These are phyloP conservation scores for Polydrusus tereticollis DNA, from an alignment of 2,888 invertebrate genomes.

Conservation along the genomic window DNA sequence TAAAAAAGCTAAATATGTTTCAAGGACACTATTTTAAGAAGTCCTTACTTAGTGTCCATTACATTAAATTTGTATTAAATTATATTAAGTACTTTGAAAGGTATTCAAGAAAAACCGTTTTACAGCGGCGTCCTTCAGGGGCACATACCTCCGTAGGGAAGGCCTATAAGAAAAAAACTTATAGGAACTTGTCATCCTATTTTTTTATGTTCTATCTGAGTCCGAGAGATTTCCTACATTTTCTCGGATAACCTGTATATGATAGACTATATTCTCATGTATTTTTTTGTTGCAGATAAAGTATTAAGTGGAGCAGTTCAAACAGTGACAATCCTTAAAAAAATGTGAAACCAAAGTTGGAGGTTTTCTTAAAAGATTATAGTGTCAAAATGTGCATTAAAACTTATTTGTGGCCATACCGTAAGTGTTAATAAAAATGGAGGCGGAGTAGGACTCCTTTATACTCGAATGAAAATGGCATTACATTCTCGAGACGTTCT, in stretches of 20 bases:
- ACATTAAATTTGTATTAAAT: too few relatives aligned
- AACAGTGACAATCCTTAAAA: neutral
- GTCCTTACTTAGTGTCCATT: too few relatives aligned
- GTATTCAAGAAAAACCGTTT: too few relatives aligned
- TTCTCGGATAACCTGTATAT: neutral
- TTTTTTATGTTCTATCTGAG: too few relatives aligned
- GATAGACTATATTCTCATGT: neutral
- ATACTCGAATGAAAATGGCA: conserved; percentile 45
- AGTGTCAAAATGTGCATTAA: conserved; percentile 27
- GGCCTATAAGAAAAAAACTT: too few relatives aligned
- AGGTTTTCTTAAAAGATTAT: neutral
- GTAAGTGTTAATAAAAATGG: conserved; percentile 38
- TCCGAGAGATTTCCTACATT: too few relatives aligned
- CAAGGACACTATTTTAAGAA: too few relatives aligned
- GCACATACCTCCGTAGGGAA: too few relatives aligned
- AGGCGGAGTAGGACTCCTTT: conserved; percentile 33
- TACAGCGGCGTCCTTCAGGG: too few relatives aligned
- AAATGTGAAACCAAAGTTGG: neutral
- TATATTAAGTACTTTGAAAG: too few relatives aligned
- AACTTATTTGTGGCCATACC: conserved; percentile 6
- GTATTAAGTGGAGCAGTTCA: neutral
- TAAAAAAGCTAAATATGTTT: too few relatives aligned
- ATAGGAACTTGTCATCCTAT: too few relatives aligned
- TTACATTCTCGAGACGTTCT: conserved; percentile 44
- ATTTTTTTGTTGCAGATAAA: conserved; percentile 1